Base-by-base conservation (phyloP, 2,888 invertebrate genomes). In the Chelonus formosanus region DNA sequence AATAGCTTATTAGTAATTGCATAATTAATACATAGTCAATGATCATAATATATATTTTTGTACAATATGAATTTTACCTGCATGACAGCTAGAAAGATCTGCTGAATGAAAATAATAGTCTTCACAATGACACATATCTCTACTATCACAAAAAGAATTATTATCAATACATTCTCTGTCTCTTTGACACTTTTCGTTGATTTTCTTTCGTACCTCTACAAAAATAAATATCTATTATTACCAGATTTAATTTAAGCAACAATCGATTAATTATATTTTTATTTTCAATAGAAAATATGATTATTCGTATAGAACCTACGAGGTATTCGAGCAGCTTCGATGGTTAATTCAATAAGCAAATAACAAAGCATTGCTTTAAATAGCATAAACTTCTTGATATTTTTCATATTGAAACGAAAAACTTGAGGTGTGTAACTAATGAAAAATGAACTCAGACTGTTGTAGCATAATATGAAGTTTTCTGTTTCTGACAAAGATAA, bases 81-180 rank as follows among this genome's bases (percentile, higher is more conserved):
- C 75, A 48, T 74, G 72, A 59, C 79, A 79, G 58, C 59, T 70
- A 3, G 72, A 48, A 5, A 54, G 69, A 32, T 79, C 78, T 58
- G 47, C 66, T 70, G 3, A 76, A 77, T 3, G 75, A 63, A 5
- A 76, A 75, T 61, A 67, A 71, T 3, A 70, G 68, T 7, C 79
- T 75, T 67, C 79, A 79, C 1, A 67, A 35, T 36, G 79, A 79
- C 3, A 63, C 73, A 8, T 36, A 59, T 62, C 20, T 20, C 20
- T 79, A 79, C 3, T 47, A 57, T 5, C 74, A 20, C 79, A 79
- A 55, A 71, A 78, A 4, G 78, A 75, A 32, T 77, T 52, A 3
- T 58, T 3, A 31, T 20, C 20, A 20, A 79, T 75, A 63, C 79
- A 79, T 50, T 79, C 68, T 6, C 63, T 10, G 50, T 79, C 78